A percentile compares a stretch with the other conserved stretches of the same genome.
Conservation (phyloP, 2,113 vertebrate genomes). For the Tauraco erythrolophus region DNA sequence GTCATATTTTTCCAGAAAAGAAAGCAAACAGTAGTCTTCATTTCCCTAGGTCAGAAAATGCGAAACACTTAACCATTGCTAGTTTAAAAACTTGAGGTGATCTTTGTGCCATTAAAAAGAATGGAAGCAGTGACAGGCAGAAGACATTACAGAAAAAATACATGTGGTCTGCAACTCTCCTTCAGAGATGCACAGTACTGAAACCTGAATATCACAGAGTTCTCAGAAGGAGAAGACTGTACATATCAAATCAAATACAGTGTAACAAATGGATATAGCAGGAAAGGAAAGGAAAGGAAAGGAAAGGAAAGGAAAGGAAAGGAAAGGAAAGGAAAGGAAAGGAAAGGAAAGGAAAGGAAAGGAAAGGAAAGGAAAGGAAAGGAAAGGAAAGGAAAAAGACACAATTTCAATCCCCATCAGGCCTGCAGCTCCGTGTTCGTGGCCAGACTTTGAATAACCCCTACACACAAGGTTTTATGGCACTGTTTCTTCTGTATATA, state of each 20-base stretch:
- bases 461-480: not conserved
- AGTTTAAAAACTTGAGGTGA: not conserved
- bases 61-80: not conserved
- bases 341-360: not conserved
- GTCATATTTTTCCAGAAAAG: not conserved
- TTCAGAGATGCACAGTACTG: not conserved
- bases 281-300: not conserved
- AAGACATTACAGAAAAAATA: not conserved
- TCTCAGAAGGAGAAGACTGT: not conserved
- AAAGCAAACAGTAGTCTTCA: not conserved
- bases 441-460: not conserved
- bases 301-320: not conserved
- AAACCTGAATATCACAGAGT: not conserved
- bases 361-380: not conserved
- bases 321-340: not conserved
- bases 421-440: not conserved
- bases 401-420: not conserved
- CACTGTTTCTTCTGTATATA: not conserved
- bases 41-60: not conserved
- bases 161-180: accelerated
- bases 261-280: not conserved
- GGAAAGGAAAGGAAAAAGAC: not conserved
- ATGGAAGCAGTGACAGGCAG: not conserved
- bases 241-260: not conserved
- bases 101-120: not conserved